Evolutionary conservation across 2,113 vertebrate genomes (phyloP).

Genomic region (zebrafish (Danio rerio)): DNA sequence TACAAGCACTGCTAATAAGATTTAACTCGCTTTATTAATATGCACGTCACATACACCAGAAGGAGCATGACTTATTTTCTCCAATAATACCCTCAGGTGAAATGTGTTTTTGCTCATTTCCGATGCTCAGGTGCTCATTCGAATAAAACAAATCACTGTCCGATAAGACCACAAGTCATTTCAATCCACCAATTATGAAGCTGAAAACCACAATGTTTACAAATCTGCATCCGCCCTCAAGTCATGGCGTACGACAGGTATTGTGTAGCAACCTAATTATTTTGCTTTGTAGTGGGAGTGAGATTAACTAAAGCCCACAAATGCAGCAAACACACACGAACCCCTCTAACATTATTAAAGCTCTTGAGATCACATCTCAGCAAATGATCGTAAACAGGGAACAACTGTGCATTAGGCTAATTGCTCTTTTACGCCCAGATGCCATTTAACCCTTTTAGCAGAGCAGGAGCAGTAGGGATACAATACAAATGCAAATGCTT

Average conservation of each 20-base stretch:
- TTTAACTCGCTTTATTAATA: neutral
- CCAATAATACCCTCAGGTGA: slow-evolving; percentile 4
- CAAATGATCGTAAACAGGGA: slow-evolving; percentile 45
- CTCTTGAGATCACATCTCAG: slow-evolving; percentile 36
- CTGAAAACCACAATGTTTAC: slow-evolving; percentile 2
- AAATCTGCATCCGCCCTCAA: neutral
- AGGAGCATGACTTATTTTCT: neutral
- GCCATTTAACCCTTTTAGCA: slow-evolving; percentile 43
- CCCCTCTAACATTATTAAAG: slow-evolving; percentile 31
- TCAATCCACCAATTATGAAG: neutral
- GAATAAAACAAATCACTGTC: slow-evolving; percentile 1
- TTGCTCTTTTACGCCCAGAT: slow-evolving; percentile 27
- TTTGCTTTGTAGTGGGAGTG: neutral
- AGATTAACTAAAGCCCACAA: slow-evolving; percentile 16
- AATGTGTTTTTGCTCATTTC: neutral
- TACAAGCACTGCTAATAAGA: neutral
- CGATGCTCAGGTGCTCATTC: slow-evolving; percentile 19
- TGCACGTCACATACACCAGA: slow-evolving; percentile 6
- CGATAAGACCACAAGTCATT: neutral
- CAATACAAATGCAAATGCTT: neutral
- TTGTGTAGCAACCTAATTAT: slow-evolving; percentile 23
- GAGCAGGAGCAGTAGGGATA: neutral
- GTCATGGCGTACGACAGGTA: slow-evolving; percentile 5
- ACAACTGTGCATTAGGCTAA: slow-evolving; percentile 51
- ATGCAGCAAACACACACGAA: slow-evolving; percentile 32